Evolutionary conservation across 2,113 vertebrate genomes (phyloP).

Genomic region (Orientallactaga bullata): DNA sequence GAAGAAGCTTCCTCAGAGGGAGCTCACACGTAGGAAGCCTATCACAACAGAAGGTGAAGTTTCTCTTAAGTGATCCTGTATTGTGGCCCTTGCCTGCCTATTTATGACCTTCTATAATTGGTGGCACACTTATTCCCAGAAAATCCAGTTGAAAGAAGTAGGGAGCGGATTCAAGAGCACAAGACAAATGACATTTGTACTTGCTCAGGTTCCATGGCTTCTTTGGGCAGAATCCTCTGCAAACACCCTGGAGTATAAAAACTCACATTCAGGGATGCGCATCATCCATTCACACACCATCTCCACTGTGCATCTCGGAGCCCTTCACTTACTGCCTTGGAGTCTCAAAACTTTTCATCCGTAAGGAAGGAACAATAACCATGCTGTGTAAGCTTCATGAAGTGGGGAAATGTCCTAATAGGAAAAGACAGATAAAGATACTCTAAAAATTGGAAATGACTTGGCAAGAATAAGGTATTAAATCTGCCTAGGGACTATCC

Average conservation of each 20-base stretch:
- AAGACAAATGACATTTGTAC: not conserved
- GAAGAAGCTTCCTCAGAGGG: not conserved
- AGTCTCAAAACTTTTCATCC: constrained; percentile 23
- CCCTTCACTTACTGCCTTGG: not conserved
- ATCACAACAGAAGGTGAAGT: not conserved
- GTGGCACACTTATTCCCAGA: not conserved
- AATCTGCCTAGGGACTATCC: not conserved
- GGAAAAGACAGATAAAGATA: not conserved
- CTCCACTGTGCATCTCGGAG: not conserved
- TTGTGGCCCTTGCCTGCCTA: not conserved
- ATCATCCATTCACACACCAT: not conserved
- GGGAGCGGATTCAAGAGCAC: not conserved
- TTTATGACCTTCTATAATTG: not conserved
- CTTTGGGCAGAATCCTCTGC: not conserved
- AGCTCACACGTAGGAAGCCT: not conserved
- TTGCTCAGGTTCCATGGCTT: not conserved
- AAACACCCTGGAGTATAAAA: not conserved
- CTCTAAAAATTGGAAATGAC: not conserved
- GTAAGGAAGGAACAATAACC: not conserved
- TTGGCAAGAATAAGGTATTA: not conserved
- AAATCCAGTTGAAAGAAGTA: not conserved
- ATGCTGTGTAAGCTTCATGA: not conserved
- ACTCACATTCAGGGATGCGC: not conserved
- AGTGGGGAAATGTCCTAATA: not conserved
- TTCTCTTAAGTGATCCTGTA: not conserved